These are phyloP conservation scores for Tretioscincus oriximinensis DNA, from an alignment of 2,113 vertebrate genomes.

Conservation along the genomic window DNA sequence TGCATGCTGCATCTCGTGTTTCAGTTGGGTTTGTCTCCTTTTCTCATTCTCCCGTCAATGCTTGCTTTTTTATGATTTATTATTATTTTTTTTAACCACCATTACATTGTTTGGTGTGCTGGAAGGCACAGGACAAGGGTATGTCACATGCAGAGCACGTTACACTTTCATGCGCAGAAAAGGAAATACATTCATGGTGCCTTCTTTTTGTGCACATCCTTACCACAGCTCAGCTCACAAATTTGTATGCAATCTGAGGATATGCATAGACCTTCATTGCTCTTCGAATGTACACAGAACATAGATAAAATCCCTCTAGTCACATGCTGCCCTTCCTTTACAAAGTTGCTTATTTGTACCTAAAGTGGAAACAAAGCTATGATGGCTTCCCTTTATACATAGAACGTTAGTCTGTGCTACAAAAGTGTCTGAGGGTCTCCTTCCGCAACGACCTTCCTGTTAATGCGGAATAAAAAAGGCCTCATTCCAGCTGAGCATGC, in stretches of 20 bases:
- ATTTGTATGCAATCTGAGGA: no score
- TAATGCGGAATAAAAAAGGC: no score
- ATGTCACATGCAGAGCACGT: background rate
- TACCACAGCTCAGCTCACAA: background rate
- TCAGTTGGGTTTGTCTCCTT: conserved; percentile 39
- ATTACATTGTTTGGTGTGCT: conserved; percentile 15
- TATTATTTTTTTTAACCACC: conserved; percentile 13
- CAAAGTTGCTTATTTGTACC: background rate
- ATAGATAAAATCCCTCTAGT: background rate
- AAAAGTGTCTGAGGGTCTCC: no score
- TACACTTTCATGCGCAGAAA: background rate
- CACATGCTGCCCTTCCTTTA: background rate
- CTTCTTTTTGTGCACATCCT: background rate
- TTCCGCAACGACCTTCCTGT: no score
- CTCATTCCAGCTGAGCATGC: no score
- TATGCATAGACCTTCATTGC: no score
- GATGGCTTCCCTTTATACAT: background rate
- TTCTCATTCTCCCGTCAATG: conserved; percentile 34
- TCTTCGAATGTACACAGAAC: background rate
- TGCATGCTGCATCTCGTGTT: conserved; percentile 35
- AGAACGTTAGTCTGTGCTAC: no score
- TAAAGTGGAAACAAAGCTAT: background rate
- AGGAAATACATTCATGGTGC: no score
- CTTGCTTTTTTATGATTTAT: conserved; percentile 23
- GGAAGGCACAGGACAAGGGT: background rate